Evolutionary conservation across 1,140 invertebrate genomes (phyloP), one percentile per base, ranked within the genome.

Genomic region (Capitella teleta): DNA sequence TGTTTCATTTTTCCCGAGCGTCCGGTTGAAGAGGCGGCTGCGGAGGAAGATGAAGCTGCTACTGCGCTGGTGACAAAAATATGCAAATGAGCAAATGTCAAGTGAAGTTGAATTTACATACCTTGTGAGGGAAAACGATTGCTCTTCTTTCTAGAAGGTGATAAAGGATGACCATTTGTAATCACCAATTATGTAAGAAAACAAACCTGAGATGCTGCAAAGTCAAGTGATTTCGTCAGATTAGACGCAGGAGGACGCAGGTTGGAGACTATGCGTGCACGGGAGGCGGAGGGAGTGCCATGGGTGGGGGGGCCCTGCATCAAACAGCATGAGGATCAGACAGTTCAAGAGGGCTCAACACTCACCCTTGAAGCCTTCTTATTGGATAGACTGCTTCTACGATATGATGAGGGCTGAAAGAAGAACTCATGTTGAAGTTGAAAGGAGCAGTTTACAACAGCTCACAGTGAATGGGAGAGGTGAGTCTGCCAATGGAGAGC

Each of bases 1-100:
- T 53, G 47, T 30, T 46, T 56, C 54, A 60, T 58, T 45, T 60
- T 60, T 19, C 56, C 53, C 6, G 38, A 24, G 38, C 38, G 12
- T 18, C 25, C 38, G 38, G 2, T 24, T 24, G 8, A 24, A 24
- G 10, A 8, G 8, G 14, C 1, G 8, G 25, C 38, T 10, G n/a
- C 38, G 8, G 38, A 8, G 38, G 14, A 18, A 40, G 8, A 2
- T 40, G 38, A 2, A 24, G 38, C 19, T 18, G 10, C 6, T 5
- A 14, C 14, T 40, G 2, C 21, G 19, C 16, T 16, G 5, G 8
- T 18, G 38, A 21, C 5, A n/a, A 24, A 3, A 19, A 19, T 24
- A n/a, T n/a, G n/a, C n/a, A n/a, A n/a, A n/a, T n/a, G n/a, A n/a
- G n/a, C n/a, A n/a, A n/a, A n/a, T n/a, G n/a, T n/a, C n/a, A n/a